These are phyloP conservation scores for Pedionomus torquatus DNA, from an alignment of 2,113 vertebrate species.

Conservation along the genomic window DNA sequence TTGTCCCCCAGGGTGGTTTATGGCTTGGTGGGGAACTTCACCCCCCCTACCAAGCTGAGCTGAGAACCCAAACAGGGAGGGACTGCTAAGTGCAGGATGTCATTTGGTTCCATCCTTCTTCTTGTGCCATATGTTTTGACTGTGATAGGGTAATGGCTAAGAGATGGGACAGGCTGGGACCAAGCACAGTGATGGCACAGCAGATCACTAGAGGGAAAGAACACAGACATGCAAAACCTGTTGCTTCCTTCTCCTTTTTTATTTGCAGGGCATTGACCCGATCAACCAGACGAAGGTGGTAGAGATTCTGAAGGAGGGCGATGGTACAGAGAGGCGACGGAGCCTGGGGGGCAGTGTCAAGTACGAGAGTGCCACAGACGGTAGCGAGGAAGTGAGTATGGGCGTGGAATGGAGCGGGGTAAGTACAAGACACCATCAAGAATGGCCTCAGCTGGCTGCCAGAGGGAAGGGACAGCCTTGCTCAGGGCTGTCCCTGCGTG, in stretches of 20 bases:
- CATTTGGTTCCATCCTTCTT: background rate
- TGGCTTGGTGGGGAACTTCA: background rate
- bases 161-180: background rate
- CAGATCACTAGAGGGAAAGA: background rate
- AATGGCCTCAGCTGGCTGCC: constrained; percentile 61
- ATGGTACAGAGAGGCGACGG: constrained; percentile 83
- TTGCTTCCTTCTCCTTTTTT: background rate
- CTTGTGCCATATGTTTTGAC: background rate
- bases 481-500: constrained; percentile 22
- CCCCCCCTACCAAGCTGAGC: background rate
- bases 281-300: constrained; percentile 95
- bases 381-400: constrained; percentile 98
- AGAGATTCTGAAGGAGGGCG: constrained; percentile 92
- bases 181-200: background rate
- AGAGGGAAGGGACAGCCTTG: constrained; percentile 52
- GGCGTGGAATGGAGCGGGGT: constrained; percentile 97
- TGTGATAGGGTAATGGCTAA: background rate
- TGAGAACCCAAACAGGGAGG: background rate
- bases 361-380: constrained; percentile 90
- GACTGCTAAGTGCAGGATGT: background rate
- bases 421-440: constrained; percentile 91
- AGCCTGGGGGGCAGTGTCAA: constrained; percentile 88
- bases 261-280: constrained; percentile 89
- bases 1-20: background rate
- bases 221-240: rapidly evolving